Evolutionary conservation across 92 coral and sea anemone species (phyloP).

Genomic region (Actinernus sp.): DNA sequence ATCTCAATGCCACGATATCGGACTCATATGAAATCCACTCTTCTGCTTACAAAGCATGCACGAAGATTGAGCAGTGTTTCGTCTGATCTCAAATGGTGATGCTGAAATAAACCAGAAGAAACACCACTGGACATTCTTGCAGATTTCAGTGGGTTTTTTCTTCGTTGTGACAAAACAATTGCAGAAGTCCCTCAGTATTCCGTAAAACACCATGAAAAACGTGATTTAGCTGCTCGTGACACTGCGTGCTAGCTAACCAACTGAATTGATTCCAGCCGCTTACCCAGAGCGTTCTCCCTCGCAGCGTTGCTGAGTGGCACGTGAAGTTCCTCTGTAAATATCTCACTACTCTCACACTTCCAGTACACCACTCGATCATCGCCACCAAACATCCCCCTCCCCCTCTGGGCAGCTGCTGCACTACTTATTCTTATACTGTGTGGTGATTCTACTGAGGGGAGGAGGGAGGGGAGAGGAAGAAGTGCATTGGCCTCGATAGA

Average conservation of each 20-base stretch:
- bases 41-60: too few species aligned
- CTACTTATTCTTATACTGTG: slow-evolving; percentile 95
- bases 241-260: not conserved
- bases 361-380: slow-evolving; percentile 97
- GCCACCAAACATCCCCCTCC: slow-evolving; percentile 94
- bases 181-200: too few species aligned
- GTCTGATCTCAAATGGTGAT: too few species aligned
- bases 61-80: too few species aligned
- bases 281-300: slow-evolving; percentile 91
- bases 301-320: slow-evolving; percentile 81
- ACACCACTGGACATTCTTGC: too few species aligned
- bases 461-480: slow-evolving; percentile 92
- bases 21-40: too few species aligned
- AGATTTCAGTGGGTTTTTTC: too few species aligned
- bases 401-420: slow-evolving; percentile 89
- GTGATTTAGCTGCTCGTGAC: too few species aligned
- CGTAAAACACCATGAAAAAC: too few species aligned
- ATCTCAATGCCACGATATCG: too few species aligned
- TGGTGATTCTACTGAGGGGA: slow-evolving; percentile 84
- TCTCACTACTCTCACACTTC: slow-evolving; percentile 91
- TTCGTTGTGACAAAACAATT: too few species aligned
- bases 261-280: slow-evolving; percentile 25
- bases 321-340: slow-evolving; percentile 83
- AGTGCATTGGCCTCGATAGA: slow-evolving; percentile 90
- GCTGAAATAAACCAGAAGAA: too few species aligned